A percentile compares a stretch with the other conserved stretches of the same genome.
phyloP scores from a whole-genome alignment of 1,140 invertebrate genomes.

The Sesamia nonagrioides region DNA sequence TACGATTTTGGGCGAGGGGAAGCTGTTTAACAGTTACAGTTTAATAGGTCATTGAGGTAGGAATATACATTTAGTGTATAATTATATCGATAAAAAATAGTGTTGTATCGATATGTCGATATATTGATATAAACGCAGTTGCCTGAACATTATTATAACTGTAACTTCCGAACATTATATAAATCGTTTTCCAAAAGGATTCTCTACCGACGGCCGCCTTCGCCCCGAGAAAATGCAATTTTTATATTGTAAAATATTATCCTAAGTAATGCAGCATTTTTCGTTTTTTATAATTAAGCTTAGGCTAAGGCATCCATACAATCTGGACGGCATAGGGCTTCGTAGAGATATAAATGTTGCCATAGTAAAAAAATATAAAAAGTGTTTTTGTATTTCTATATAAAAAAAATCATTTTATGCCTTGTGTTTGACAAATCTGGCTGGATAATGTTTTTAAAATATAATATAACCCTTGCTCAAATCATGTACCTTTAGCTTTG shows the following conservation, averaged over 20 bases:
- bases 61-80: conserved; percentile 7
- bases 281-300: conserved; percentile 68
- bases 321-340: conserved; percentile 64
- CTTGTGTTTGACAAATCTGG: conserved; percentile 47
- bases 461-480: conserved; percentile 22
- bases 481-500: conserved; percentile 16
- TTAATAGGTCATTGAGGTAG: background rate
- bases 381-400: conserved; percentile 67
- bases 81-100: conserved; percentile 8
- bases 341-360: conserved; percentile 77
- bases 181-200: background rate
- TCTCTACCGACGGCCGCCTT: background rate
- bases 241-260: conserved; percentile 71
- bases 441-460: conserved; percentile 23
- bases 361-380: conserved; percentile 72
- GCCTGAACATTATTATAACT: background rate
- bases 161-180: background rate
- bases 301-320: conserved; percentile 70
- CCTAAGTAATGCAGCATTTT: conserved; percentile 68
- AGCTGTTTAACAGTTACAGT: background rate
- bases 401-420: conserved; percentile 56
- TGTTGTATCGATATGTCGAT: conserved; percentile 26
- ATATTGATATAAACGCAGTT: conserved; percentile 14
- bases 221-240: conserved; percentile 63
- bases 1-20: conserved; percentile 26